Conservation (phyloP, 1,140 invertebrate species). For the Conus betulinus region DNA sequence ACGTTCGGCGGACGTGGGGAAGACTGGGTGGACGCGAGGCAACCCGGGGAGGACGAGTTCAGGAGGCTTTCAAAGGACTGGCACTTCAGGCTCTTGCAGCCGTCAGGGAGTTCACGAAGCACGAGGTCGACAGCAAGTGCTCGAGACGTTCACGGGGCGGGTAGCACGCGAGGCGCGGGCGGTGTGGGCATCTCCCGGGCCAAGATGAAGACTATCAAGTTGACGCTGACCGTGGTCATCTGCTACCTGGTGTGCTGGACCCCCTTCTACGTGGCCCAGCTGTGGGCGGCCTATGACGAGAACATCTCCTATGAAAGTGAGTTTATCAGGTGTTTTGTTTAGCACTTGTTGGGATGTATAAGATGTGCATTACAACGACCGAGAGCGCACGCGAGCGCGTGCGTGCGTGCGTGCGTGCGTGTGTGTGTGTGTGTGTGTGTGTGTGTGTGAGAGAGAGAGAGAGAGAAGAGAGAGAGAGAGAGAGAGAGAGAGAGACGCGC, state of each 20-base stretch:
- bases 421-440: not conserved
- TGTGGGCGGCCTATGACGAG: conserved; percentile 66
- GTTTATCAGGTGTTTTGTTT: not conserved
- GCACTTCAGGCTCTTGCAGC: not conserved
- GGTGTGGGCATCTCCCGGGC: conserved; percentile 57
- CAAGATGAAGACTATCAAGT: conserved; percentile 86
- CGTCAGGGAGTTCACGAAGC: too few relatives aligned
- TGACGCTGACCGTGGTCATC: conserved; percentile 85
- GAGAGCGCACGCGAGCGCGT: not conserved
- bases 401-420: not conserved
- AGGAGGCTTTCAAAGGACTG: not conserved
- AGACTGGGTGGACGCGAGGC: not conserved
- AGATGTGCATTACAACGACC: not conserved
- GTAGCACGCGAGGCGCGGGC: too few relatives aligned
- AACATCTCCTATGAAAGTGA: conserved; percentile 60
- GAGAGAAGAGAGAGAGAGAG: too few relatives aligned
- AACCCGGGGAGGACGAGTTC: not conserved
- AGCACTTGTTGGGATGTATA: too few relatives aligned
- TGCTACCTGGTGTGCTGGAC: conserved; percentile 85
- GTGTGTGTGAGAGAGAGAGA: not conserved
- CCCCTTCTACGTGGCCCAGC: conserved; percentile 82
- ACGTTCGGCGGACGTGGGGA: too few relatives aligned
- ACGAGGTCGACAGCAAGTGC: too few relatives aligned
- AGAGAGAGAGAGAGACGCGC: too few relatives aligned
- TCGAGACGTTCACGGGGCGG: too few relatives aligned